Evolutionary conservation across 2,113 vertebrate genomes (phyloP).

Genomic region (Beaufortia kweichowensis): DNA sequence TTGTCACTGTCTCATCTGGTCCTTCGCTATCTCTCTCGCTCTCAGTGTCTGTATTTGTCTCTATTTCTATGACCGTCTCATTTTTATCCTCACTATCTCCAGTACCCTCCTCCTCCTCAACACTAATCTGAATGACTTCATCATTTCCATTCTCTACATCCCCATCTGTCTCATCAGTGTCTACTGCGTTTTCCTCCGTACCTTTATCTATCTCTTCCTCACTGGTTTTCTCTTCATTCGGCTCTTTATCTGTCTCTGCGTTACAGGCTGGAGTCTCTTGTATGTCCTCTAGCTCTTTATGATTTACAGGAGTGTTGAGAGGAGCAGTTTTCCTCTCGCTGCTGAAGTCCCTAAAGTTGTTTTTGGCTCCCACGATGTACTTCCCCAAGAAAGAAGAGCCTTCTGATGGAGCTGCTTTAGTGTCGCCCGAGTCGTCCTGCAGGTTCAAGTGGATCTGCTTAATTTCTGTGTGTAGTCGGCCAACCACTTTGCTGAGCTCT

Average conservation of each 20-base stretch:
- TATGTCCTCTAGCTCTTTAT: conserved; percentile 21
- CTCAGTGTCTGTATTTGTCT: background rate
- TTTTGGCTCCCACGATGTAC: conserved; percentile 81
- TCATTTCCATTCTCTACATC: background rate
- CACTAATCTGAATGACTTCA: conserved; percentile 14
- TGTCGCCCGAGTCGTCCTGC: conserved; percentile 46
- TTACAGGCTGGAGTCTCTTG: background rate
- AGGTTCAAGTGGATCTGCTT: conserved; percentile 69
- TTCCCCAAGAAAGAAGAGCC: conserved; percentile 77
- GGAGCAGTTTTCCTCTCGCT: conserved; percentile 44
- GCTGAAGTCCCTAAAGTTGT: conserved; percentile 79
- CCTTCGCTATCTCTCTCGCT: background rate
- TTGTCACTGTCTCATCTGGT: background rate
- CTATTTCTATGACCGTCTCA: conserved; percentile 26
- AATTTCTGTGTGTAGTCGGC: conserved; percentile 76
- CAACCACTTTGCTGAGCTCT: conserved; percentile 80
- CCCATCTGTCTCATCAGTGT: background rate
- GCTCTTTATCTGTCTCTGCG: background rate
- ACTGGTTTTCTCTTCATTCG: background rate
- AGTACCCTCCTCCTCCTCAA: conserved; percentile 11
- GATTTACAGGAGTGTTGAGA: conserved; percentile 64
- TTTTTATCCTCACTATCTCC: conserved; percentile 21
- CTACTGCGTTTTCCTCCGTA: background rate
- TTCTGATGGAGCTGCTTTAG: background rate
- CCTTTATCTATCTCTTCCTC: background rate